phyloP scores from a whole-genome alignment of 2,888 invertebrate genomes.

The Strigamia maritima region DNA sequence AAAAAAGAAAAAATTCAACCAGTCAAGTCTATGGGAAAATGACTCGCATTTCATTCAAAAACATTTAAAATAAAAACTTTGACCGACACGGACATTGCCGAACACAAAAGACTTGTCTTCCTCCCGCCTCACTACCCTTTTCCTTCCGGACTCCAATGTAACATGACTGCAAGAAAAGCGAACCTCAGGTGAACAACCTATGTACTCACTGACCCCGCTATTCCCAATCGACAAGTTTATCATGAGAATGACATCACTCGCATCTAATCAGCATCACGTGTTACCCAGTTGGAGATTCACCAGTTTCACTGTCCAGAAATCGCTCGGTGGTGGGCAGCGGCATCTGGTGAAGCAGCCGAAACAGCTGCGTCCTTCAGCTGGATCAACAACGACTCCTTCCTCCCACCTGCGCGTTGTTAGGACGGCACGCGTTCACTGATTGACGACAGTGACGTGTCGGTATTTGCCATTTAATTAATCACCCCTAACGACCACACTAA shows the following conservation, averaged over 20 bases:
- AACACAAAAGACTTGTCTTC: slow-evolving; percentile 17
- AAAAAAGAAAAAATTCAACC: neutral
- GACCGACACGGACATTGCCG: slow-evolving; percentile 12
- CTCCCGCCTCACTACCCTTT: neutral
- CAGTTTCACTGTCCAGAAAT: neutral
- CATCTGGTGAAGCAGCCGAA: neutral
- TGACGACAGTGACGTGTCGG: slow-evolving; percentile 18
- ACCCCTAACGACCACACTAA: slow-evolving; percentile 9
- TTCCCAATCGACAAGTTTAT: neutral
- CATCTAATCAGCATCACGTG: slow-evolving; percentile 2
- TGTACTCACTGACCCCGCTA: slow-evolving; percentile 11
- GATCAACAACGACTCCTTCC: neutral
- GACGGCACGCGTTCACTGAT: neutral
- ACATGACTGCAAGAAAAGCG: neutral
- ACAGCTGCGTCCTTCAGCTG: slow-evolving; percentile 25
- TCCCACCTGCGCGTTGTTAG: slow-evolving; percentile 20
- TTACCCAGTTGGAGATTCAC: neutral
- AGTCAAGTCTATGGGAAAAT: neutral
- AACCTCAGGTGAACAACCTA: slow-evolving; percentile 2
- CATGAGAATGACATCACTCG: neutral
- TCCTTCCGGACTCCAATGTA: neutral
- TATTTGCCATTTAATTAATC: slow-evolving; percentile 20
- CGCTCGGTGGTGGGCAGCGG: neutral
- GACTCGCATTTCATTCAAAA: slow-evolving; percentile 29
- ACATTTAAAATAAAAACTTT: slow-evolving; percentile 1